phyloP scores from a whole-genome alignment of 1,140 invertebrate genomes.

The Polypedilum vanderplanki region DNA sequence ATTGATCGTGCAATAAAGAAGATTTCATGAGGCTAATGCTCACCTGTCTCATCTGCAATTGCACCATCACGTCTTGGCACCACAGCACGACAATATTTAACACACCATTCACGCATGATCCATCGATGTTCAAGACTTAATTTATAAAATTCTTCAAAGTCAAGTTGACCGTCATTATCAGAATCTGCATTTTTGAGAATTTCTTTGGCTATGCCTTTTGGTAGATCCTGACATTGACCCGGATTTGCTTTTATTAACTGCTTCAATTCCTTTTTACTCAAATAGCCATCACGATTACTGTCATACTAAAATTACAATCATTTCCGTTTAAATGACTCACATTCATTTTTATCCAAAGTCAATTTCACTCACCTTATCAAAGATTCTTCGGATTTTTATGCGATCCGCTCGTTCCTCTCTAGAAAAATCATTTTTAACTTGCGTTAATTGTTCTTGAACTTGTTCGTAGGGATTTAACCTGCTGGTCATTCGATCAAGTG shows the following conservation, averaged over 20 bases:
- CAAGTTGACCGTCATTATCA: slow-evolving; percentile 64
- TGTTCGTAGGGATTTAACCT: slow-evolving; percentile 17
- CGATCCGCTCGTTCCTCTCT: slow-evolving; percentile 39
- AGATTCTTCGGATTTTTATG: slow-evolving; percentile 37
- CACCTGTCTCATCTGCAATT: slow-evolving; percentile 44
- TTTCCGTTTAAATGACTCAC: no score
- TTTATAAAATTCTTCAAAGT: slow-evolving; percentile 70
- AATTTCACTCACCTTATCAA: slow-evolving; percentile 37
- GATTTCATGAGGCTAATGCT: slow-evolving; percentile 35
- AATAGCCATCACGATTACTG: slow-evolving; percentile 61
- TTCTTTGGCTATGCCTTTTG: slow-evolving; percentile 59
- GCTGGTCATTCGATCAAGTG: slow-evolving; percentile 35
- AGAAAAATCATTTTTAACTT: slow-evolving; percentile 21
- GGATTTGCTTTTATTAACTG: slow-evolving; percentile 52
- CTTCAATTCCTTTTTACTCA: slow-evolving; percentile 63
- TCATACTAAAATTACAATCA: slow-evolving; percentile 59
- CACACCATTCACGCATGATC: slow-evolving; percentile 55
- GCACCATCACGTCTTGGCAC: slow-evolving; percentile 48
- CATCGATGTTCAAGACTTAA: slow-evolving; percentile 60
- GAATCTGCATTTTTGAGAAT: slow-evolving; percentile 64
- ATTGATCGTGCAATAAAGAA: no score
- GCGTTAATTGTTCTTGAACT: slow-evolving; percentile 4
- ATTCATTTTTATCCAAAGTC: slow-evolving; percentile 16
- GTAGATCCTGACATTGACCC: slow-evolving; percentile 62
- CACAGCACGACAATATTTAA: slow-evolving; percentile 49